Percentiles rank a stretch among this genome's conserved stretches.
phyloP scores from a whole-genome alignment of 2,888 invertebrate species.

The Diplazon laetatorius region DNA sequence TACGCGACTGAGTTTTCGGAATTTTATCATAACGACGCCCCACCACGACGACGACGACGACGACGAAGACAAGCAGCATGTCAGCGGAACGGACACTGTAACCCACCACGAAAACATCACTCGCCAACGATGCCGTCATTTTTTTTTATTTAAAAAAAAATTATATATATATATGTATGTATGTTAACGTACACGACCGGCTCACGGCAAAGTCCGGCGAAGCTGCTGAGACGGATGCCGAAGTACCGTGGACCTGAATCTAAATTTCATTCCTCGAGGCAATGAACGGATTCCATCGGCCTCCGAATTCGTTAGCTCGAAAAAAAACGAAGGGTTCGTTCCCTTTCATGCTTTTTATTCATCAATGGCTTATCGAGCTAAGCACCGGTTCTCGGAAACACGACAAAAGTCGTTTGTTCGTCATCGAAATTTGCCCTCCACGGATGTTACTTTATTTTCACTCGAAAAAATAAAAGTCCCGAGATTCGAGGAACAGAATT shows the following conservation, averaged over 20 bases:
- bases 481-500: no score
- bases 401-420: background rate
- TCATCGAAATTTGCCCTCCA: no score
- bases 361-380: background rate
- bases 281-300: no score
- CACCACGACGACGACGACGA: constrained; percentile 54
- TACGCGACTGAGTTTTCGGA: constrained; percentile 78
- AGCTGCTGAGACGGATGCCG: background rate
- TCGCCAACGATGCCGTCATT: constrained; percentile 42
- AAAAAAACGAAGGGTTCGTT: no score
- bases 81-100: constrained; percentile 24
- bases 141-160: constrained; percentile 39
- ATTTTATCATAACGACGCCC: constrained; percentile 78
- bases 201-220: no score
- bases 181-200: no score
- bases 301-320: no score
- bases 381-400: background rate
- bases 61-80: constrained; percentile 26
- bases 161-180: no score
- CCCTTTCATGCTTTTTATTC: no score
- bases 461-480: no score
- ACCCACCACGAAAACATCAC: constrained; percentile 49
- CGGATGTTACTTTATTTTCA: no score
- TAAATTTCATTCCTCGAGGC: background rate
- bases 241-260: no score